These are phyloP conservation scores for Ormyrus rosae DNA, from an alignment of 2,888 invertebrate species.

Conservation along the genomic window DNA sequence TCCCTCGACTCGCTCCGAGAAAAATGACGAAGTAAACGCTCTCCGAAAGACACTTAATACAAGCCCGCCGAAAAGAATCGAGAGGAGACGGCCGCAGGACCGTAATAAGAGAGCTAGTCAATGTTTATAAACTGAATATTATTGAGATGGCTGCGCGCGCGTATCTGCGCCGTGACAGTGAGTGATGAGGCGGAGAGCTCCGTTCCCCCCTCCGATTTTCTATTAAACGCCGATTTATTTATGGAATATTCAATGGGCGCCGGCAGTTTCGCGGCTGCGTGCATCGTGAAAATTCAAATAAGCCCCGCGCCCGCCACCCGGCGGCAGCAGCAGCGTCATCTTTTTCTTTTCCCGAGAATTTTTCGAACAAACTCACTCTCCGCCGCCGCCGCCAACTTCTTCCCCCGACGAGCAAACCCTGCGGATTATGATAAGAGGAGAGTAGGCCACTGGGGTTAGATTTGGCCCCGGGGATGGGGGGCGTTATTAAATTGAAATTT, in stretches of 20 bases:
- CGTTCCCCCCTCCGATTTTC: conserved; percentile 65
- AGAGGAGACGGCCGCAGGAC: conserved; percentile 24
- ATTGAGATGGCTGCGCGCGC: conserved; percentile 65
- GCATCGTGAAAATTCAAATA: conserved; percentile 69
- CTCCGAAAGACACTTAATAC: too few species aligned
- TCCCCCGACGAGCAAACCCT: background rate
- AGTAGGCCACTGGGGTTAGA: conserved; percentile 36
- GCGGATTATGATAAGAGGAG: conserved; percentile 53
- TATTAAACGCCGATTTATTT: conserved; percentile 74
- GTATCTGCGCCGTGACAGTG: conserved; percentile 65
- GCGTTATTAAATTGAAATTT: conserved; percentile 55
- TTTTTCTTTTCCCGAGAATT: conserved; percentile 35
- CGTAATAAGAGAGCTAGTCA: conserved; percentile 66
- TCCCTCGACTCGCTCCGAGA: too few species aligned
- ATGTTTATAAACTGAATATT: conserved; percentile 74
- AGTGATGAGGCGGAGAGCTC: conserved; percentile 66
- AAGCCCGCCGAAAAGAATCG: conserved; percentile 18
- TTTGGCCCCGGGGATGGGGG: conserved; percentile 20
- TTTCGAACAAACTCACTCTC: conserved; percentile 45
- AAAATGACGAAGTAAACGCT: too few species aligned
- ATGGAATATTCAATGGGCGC: conserved; percentile 72
- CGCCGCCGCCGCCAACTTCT: background rate
- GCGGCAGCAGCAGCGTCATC: background rate
- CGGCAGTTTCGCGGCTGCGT: conserved; percentile 38
- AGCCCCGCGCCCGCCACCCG: conserved; percentile 55